A percentile compares a stretch with the other conserved stretches of the same genome.
Conservation (phyloP, 2,797 vertebrate genomes). For the Gila robusta region DNA sequence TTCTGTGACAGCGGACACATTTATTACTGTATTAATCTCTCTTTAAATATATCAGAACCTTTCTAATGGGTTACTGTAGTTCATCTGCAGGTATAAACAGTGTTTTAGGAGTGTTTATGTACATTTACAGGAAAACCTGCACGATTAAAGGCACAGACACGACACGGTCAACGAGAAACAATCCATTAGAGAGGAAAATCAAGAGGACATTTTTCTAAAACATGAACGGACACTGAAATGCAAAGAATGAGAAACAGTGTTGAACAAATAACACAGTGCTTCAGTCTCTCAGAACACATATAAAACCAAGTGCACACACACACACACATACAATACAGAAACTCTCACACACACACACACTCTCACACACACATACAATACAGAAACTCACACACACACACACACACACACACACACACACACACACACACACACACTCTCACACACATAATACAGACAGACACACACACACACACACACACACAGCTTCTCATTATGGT, state of each 20-base stretch:
- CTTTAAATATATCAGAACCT: neutral
- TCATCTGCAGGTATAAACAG: neutral
- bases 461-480: neutral
- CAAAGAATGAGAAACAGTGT: neutral
- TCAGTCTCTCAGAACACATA: neutral
- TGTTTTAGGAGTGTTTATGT: neutral
- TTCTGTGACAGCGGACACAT: neutral
- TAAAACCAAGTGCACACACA: neutral
- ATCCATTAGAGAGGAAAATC: neutral
- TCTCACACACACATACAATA: neutral
- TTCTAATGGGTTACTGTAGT: neutral
- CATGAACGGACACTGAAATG: neutral
- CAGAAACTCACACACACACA: neutral
- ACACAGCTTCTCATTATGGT: neutral
- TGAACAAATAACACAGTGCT: slow-evolving; percentile 21
- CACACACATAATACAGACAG: no score
- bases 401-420: neutral
- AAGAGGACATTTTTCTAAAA: neutral
- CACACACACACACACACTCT: no score
- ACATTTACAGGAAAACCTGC: neutral
- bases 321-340: neutral
- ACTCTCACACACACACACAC: neutral
- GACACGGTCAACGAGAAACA: neutral
- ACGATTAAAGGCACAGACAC: slow-evolving; percentile 52
- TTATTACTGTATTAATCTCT: slow-evolving; percentile 10